Evolutionary conservation across 2,888 invertebrate species (phyloP).

Genomic region (Gisinianus flammeolus): DNA sequence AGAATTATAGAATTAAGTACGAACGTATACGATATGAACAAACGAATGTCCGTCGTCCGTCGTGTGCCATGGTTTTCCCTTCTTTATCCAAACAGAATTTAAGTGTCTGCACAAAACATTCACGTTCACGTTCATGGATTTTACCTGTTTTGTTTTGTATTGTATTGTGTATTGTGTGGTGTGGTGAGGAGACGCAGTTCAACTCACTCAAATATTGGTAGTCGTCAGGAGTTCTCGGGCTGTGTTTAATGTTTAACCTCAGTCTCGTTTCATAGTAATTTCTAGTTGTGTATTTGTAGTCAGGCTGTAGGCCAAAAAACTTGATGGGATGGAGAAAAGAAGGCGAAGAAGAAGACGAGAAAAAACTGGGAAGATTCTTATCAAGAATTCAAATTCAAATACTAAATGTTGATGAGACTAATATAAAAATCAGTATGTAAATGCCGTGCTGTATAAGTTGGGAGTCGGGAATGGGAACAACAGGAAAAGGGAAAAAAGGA

Average conservation of each 20-base stretch:
- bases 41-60: not conserved
- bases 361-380: conserved; percentile 5
- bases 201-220: no score
- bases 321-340: not conserved
- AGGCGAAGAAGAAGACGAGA: not conserved
- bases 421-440: conserved; percentile 23
- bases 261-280: not conserved
- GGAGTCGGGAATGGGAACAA: not conserved
- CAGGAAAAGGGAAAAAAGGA: not conserved
- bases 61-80: not conserved
- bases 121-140: not conserved
- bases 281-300: not conserved
- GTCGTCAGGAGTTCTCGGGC: not conserved
- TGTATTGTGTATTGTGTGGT: not conserved
- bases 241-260: not conserved
- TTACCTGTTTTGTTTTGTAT: not conserved
- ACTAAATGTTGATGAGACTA: conserved; percentile 26
- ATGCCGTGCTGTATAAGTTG: not conserved
- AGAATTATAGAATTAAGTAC: no score
- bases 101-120: not conserved
- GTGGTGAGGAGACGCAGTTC: not conserved
- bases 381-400: conserved; percentile 30
- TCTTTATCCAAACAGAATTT: not conserved
- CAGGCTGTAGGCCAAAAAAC: not conserved
- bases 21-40: no score